Evolutionary conservation across 2,797 vertebrate genomes (phyloP).

Genomic region (Dipus sagitta): DNA sequence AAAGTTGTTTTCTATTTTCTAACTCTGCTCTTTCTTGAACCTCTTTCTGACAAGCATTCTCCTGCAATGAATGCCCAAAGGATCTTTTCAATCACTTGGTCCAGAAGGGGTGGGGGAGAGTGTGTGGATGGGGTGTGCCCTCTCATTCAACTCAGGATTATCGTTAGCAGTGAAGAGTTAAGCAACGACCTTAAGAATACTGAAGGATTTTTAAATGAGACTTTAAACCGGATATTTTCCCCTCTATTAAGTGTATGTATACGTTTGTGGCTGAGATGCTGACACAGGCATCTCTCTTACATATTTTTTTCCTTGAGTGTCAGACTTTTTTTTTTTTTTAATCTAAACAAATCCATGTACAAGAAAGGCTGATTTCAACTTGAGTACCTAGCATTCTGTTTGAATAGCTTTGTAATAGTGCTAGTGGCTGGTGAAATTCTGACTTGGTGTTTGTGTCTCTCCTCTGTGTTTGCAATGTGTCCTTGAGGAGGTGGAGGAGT

Average conservation of each 20-base stretch:
- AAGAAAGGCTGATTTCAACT: not conserved
- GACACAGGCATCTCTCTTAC: not conserved
- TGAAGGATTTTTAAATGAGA: not conserved
- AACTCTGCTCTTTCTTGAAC: not conserved
- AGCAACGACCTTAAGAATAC: constrained; percentile 29
- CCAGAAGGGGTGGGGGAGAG: not conserved
- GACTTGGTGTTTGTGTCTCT: not conserved
- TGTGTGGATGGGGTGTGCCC: not conserved
- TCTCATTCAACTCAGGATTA: constrained; percentile 26
- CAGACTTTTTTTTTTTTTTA: not conserved
- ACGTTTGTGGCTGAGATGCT: not conserved
- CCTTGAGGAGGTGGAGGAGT: not conserved
- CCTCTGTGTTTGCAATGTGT: not conserved
- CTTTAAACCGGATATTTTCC: not conserved
- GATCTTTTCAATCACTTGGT: not conserved
- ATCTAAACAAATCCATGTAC: constrained; percentile 3
- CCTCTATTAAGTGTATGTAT: not conserved
- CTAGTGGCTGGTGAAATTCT: not conserved
- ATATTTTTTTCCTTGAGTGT: not conserved
- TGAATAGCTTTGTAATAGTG: constrained; percentile 8
- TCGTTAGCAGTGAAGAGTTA: not conserved
- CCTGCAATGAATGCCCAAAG: constrained; percentile 11
- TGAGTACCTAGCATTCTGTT: not conserved
- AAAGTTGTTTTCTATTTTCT: not conserved
- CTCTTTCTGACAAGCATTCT: constrained; percentile 34